Conservation (phyloP, 2,888 invertebrate genomes). For the Limenitis camilla region DNA sequence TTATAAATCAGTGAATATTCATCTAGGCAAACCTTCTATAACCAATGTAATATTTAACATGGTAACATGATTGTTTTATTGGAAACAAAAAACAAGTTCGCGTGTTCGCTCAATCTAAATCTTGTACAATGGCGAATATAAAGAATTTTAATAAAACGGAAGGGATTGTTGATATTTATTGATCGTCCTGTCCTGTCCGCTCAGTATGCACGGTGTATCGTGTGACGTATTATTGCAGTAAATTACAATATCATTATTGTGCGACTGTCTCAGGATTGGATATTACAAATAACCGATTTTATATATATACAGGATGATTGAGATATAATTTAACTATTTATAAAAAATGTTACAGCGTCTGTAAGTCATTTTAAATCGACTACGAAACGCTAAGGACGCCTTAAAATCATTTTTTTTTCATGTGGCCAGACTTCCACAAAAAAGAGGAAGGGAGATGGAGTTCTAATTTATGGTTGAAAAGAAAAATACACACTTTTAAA, state of each 20-base stretch:
- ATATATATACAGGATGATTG: conserved; percentile 27
- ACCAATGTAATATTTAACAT: not conserved
- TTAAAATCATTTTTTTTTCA: too few relatives aligned
- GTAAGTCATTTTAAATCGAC: too few relatives aligned
- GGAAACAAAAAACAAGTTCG: conserved; percentile 10
- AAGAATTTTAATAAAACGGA: conserved; percentile 22
- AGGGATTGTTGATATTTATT: conserved; percentile 21
- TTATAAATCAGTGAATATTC: too few relatives aligned
- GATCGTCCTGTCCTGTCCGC: conserved; percentile 8
- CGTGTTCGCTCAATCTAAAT: conserved; percentile 25
- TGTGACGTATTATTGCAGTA: conserved; percentile 29
- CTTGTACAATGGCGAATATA: conserved; percentile 19
- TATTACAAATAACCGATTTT: conserved; percentile 26
- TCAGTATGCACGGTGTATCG: conserved; percentile 12
- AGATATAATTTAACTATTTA: not conserved
- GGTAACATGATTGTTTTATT: conserved; percentile 14
- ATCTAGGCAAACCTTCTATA: too few relatives aligned
- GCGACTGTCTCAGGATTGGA: conserved; percentile 31
- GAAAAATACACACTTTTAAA: too few relatives aligned
- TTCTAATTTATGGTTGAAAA: too few relatives aligned
- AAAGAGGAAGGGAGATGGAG: too few relatives aligned
- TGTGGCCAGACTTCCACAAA: too few relatives aligned
- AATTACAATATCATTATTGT: conserved; percentile 39
- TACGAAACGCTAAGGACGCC: too few relatives aligned
- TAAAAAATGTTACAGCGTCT: too few relatives aligned